Conservation (phyloP, 2,888 invertebrate species). For the Drosophila siamana region DNA sequence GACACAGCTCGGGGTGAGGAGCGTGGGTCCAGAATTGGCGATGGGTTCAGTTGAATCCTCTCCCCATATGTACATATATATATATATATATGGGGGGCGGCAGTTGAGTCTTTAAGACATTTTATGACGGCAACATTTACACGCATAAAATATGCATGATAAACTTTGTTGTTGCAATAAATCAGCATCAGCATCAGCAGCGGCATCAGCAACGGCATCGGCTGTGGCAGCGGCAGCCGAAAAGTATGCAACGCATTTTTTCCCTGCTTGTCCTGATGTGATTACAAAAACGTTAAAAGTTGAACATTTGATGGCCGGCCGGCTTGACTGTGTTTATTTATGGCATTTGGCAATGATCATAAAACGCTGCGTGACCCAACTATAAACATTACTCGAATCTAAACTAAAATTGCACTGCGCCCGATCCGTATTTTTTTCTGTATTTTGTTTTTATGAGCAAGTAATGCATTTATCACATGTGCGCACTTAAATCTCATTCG, state of each 20-base stretch:
- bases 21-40: too few species aligned
- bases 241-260: too few species aligned
- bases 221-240: too few species aligned
- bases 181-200: conserved; percentile 72
- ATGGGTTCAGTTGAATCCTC: conserved; percentile 2
- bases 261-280: too few species aligned
- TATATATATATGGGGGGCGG: conserved; percentile 24
- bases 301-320: conserved; percentile 56
- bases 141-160: conserved; percentile 82
- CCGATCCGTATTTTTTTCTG: too few species aligned
- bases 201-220: too few species aligned
- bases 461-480: conserved; percentile 56
- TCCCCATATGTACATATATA: background rate
- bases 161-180: conserved; percentile 80
- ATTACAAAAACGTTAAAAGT: conserved; percentile 79
- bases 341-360: conserved; percentile 51
- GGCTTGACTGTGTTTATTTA: conserved; percentile 54
- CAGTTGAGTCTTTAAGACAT: conserved; percentile 58
- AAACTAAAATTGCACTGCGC: conserved; percentile 58
- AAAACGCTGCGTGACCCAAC: conserved; percentile 65
- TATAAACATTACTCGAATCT: conserved; percentile 58
- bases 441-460: conserved; percentile 55
- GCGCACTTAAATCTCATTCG: conserved; percentile 17
- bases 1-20: too few species aligned
- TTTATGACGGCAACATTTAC: conserved; percentile 82